phyloP scores from a whole-genome alignment of 2,888 invertebrate species.

The Andrena marginata region DNA sequence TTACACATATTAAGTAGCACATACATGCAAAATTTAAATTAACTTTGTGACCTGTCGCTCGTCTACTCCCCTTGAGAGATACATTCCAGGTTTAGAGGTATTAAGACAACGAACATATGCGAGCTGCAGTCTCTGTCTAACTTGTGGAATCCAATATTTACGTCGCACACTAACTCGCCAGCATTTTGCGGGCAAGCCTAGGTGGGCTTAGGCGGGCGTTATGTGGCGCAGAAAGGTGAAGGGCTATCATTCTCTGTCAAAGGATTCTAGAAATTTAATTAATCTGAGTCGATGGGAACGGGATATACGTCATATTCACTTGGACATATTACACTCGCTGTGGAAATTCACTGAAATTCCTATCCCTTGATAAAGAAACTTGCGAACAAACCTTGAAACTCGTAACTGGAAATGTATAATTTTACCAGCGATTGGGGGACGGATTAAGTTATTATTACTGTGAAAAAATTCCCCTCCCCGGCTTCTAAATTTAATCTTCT shows the following conservation, averaged over 20 bases:
- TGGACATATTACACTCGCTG: slow-evolving; percentile 4
- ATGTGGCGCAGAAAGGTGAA: slow-evolving; percentile 27
- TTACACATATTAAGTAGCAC: too few species aligned
- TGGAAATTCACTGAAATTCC: slow-evolving; percentile 28
- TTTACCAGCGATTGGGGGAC: background rate
- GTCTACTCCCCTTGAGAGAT: background rate
- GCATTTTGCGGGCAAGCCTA: slow-evolving; percentile 19
- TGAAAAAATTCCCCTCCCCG: background rate
- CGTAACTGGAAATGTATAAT: background rate
- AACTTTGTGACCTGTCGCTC: too few species aligned
- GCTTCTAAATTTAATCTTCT: background rate
- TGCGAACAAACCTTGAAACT: slow-evolving; percentile 11
- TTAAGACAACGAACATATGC: background rate
- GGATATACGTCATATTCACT: slow-evolving; percentile 25
- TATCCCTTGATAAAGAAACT: background rate
- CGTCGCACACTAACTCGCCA: slow-evolving; percentile 22
- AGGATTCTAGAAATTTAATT: slow-evolving; percentile 64
- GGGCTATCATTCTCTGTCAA: slow-evolving; percentile 58
- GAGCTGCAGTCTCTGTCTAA: slow-evolving; percentile 5
- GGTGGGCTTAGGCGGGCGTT: slow-evolving; percentile 31
- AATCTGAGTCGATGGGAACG: slow-evolving; percentile 38
- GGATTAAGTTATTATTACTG: slow-evolving; percentile 2
- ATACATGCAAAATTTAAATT: too few species aligned
- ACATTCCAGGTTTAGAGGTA: background rate
- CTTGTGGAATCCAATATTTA: slow-evolving; percentile 28